These are phyloP conservation scores for Neuroterus valhalla DNA, from an alignment of 1,140 invertebrate species.

Conservation along the genomic window DNA sequence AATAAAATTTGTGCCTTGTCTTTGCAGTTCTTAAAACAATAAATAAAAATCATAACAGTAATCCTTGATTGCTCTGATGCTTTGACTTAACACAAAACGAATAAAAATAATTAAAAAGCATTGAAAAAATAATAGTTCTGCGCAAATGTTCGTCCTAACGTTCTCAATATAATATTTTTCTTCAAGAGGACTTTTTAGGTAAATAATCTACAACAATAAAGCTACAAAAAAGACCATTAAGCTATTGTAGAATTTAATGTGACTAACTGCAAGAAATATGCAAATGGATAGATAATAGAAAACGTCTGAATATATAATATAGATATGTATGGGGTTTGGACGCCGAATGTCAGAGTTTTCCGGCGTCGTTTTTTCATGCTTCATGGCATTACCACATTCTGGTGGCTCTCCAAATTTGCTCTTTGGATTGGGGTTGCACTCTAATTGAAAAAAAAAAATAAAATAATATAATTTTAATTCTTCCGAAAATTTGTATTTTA, in stretches of 20 bases:
- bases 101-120: slow-evolving; percentile 26
- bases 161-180: not conserved
- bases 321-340: slow-evolving; percentile 34
- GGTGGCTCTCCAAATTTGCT: slow-evolving; percentile 71
- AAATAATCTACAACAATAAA: slow-evolving; percentile 62
- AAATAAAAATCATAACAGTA: slow-evolving; percentile 12
- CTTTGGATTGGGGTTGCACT: slow-evolving; percentile 1
- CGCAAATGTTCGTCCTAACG: slow-evolving; percentile 9
- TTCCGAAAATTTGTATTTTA: slow-evolving; percentile 3
- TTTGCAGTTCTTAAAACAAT: slow-evolving; percentile 9
- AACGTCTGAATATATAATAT: slow-evolving; percentile 44
- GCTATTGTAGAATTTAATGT: slow-evolving; percentile 62
- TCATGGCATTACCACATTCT: slow-evolving; percentile 73
- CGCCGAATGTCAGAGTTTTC: slow-evolving; percentile 9
- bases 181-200: slow-evolving; percentile 24
- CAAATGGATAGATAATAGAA: slow-evolving; percentile 51
- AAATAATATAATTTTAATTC: not conserved
- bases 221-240: slow-evolving; percentile 66
- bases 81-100: slow-evolving; percentile 23
- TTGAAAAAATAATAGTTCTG: slow-evolving; percentile 4
- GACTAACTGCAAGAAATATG: slow-evolving; percentile 55
- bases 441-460: not conserved
- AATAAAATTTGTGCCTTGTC: not conserved
- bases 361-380: slow-evolving; percentile 65
- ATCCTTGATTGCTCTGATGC: slow-evolving; percentile 16